Percentiles rank a stretch among this genome's conserved stretches.
Evolutionary conservation across 92 coral and sea anemone species (phyloP).

Genomic region (Palythoa heliodiscus): DNA sequence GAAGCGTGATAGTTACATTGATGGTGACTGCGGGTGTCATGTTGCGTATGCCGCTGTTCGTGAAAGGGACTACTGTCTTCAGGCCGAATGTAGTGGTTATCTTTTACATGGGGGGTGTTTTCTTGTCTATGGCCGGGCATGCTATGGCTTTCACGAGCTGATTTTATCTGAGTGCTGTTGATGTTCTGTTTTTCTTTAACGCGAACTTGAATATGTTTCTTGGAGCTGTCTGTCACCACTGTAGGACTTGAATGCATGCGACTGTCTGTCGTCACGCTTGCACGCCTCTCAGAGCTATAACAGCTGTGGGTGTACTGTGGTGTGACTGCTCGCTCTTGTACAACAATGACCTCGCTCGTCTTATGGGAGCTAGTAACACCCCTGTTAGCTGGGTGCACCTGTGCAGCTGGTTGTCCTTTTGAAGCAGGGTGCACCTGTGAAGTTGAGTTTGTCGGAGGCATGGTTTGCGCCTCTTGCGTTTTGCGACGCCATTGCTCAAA

Average conservation of each 20-base stretch:
- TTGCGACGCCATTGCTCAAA: constrained; percentile 84
- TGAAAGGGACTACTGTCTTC: background rate
- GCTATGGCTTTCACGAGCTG: background rate
- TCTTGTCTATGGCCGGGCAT: background rate
- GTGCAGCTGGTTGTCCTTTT: background rate
- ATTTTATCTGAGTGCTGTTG: background rate
- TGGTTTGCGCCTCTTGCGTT: constrained; percentile 43
- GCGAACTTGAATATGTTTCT: constrained; percentile 9
- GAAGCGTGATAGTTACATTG: constrained; percentile 12
- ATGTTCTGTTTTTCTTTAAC: constrained; percentile 21
- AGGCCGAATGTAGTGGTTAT: constrained; percentile 3
- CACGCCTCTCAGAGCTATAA: constrained; percentile 22
- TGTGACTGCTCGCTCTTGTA: constrained; percentile 32
- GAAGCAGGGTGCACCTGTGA: constrained; percentile 14
- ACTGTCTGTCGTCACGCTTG: constrained; percentile 27
- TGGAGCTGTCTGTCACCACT: constrained; percentile 16
- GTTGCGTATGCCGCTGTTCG: background rate
- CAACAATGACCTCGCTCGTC: constrained; percentile 16
- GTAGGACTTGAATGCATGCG: constrained; percentile 4
- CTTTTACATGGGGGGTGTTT: constrained; percentile 7
- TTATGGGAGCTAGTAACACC: constrained; percentile 43
- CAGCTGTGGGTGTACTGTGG: constrained; percentile 7
- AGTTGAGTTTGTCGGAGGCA: constrained; percentile 41
- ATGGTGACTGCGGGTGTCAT: constrained; percentile 12
- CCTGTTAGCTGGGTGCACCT: constrained; percentile 16